Evolutionary conservation across 2,888 invertebrate species (phyloP).

Genomic region (Eulithis testata): DNA sequence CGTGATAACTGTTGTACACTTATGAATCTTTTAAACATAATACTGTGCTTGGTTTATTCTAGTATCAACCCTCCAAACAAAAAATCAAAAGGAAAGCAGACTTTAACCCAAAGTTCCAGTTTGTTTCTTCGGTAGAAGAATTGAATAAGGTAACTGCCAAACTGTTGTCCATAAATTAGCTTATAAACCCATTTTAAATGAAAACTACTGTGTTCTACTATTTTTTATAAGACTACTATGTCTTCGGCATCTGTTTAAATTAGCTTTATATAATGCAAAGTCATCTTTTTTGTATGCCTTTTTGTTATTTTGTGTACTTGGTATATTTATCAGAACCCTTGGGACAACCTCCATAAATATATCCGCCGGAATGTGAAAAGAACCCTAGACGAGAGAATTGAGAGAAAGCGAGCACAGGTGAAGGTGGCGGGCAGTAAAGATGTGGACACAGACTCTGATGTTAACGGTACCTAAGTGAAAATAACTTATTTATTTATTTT

Average conservation of each 20-base stretch:
- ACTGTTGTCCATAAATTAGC: too few relatives aligned
- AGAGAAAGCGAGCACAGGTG: slow-evolving; percentile 75
- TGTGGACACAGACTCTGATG: slow-evolving; percentile 81
- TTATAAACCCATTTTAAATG: too few relatives aligned
- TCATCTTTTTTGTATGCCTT: too few relatives aligned
- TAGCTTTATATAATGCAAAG: too few relatives aligned
- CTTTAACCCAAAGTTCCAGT: slow-evolving; percentile 92
- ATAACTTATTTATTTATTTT: too few relatives aligned
- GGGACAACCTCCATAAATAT: slow-evolving; percentile 92
- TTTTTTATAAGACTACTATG: too few relatives aligned
- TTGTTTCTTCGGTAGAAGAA: slow-evolving; percentile 90
- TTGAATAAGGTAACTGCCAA: slow-evolving; percentile 86
- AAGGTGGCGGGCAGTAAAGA: slow-evolving; percentile 75
- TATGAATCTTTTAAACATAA: neutral
- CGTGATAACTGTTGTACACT: slow-evolving; percentile 9
- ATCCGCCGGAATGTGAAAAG: slow-evolving; percentile 91
- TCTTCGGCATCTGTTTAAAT: too few relatives aligned
- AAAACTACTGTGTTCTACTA: too few relatives aligned
- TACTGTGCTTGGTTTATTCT: slow-evolving; percentile 49
- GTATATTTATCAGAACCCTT: slow-evolving; percentile 84
- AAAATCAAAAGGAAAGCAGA: slow-evolving; percentile 89
- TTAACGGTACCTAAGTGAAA: slow-evolving; percentile 66
- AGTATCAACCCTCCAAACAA: slow-evolving; percentile 94
- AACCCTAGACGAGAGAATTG: slow-evolving; percentile 94
- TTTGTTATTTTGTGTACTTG: neutral